A percentile compares a stretch with the other conserved stretches of the same genome.
Conservation (phyloP, 1,140 invertebrate species). For the Heliothis subflexa region DNA sequence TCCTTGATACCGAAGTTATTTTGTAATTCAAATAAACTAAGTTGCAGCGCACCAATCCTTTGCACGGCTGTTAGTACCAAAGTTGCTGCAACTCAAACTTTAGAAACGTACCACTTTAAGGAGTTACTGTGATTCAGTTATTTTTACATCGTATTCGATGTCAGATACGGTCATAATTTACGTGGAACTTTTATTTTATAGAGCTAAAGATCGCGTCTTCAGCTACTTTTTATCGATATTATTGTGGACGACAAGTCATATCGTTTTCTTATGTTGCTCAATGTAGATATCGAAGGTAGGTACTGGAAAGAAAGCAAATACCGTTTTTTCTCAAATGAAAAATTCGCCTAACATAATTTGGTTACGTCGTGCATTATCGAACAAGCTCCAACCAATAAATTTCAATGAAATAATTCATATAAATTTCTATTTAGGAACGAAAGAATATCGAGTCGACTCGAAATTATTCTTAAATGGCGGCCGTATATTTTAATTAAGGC, state of each 20-base stretch:
- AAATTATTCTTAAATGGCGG: conserved; percentile 63
- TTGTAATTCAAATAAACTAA: conserved; percentile 24
- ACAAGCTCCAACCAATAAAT: conserved; percentile 46
- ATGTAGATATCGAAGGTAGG: too few species aligned
- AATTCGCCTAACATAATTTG: background rate
- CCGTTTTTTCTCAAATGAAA: background rate
- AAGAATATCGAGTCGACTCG: conserved; percentile 57
- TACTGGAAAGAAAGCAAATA: background rate
- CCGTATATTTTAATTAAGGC: conserved; percentile 67
- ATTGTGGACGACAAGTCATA: too few species aligned
- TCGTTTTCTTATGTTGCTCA: too few species aligned
- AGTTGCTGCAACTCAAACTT: conserved; percentile 20
- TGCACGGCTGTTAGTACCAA: conserved; percentile 13
- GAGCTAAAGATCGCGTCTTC: background rate
- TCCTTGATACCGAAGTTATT: conserved; percentile 4
- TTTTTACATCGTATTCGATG: background rate
- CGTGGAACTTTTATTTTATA: background rate
- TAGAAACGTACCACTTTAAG: conserved; percentile 14
- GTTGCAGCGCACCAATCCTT: conserved; percentile 25
- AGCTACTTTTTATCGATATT: background rate
- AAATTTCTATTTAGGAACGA: conserved; percentile 61
- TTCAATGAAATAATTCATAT: conserved; percentile 56
- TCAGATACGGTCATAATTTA: background rate
- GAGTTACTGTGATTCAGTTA: conserved; percentile 4
- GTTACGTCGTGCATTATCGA: background rate